Evolutionary conservation across 2,888 invertebrate genomes (phyloP).

Genomic region (Amblyteles armatorius): DNA sequence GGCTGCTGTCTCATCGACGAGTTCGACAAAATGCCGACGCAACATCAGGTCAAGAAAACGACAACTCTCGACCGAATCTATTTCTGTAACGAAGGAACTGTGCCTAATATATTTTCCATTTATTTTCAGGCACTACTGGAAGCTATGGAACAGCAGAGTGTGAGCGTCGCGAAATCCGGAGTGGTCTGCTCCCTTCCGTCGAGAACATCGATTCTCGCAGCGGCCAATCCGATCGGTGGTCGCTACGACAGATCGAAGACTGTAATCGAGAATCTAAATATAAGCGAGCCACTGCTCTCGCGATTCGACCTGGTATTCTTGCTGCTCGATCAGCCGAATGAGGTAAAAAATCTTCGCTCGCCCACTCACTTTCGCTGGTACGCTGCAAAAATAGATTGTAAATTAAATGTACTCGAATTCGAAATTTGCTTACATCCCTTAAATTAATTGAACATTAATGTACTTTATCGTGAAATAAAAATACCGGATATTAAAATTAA

Average conservation of each 20-base stretch:
- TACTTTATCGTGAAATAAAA: too few relatives aligned
- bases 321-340: slow-evolving; percentile 94
- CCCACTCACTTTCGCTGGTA: background rate
- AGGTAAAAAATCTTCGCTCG: slow-evolving; percentile 86
- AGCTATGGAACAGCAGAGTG: slow-evolving; percentile 97
- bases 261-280: slow-evolving; percentile 94
- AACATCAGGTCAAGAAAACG: slow-evolving; percentile 87
- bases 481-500: too few relatives aligned
- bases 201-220: slow-evolving; percentile 94
- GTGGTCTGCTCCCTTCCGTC: slow-evolving; percentile 93
- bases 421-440: too few relatives aligned
- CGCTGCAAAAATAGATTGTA: background rate
- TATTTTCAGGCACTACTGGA: slow-evolving; percentile 91
- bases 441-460: too few relatives aligned
- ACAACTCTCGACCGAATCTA: background rate
- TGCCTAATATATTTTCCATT: slow-evolving; percentile 31
- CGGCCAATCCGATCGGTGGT: slow-evolving; percentile 96
- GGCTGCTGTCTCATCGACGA: slow-evolving; percentile 98
- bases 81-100: background rate
- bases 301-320: slow-evolving; percentile 97
- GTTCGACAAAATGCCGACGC: slow-evolving; percentile 95
- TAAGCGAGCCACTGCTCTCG: slow-evolving; percentile 94
- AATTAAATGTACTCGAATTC: too few relatives aligned
- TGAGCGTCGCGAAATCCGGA: slow-evolving; percentile 96
- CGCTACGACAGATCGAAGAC: slow-evolving; percentile 95